Evolutionary conservation across 2,113 vertebrate genomes (phyloP).

Genomic region (Ammodramus savannarum): DNA sequence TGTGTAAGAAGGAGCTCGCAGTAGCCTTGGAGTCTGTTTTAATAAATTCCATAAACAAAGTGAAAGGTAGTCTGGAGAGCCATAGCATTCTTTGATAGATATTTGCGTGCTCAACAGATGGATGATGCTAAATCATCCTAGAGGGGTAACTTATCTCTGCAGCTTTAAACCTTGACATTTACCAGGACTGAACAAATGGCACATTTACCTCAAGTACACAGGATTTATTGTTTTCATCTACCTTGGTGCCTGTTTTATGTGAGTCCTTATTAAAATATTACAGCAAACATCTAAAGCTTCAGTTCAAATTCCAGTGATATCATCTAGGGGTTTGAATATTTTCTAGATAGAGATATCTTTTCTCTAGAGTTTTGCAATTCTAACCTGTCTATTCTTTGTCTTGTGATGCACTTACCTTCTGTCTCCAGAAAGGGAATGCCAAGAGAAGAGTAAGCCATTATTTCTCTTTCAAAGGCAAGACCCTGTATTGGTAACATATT

Average conservation of each 20-base stretch:
- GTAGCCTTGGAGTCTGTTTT: not conserved
- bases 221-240: not conserved
- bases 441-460: not conserved
- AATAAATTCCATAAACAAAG: conserved; percentile 2
- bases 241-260: not conserved
- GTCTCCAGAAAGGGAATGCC: not conserved
- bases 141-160: not conserved
- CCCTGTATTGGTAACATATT: not conserved
- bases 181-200: not conserved
- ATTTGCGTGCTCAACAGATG: not conserved
- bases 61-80: not conserved
- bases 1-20: not conserved
- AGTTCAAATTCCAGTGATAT: not conserved
- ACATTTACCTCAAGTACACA: not conserved
- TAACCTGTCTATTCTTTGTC: not conserved
- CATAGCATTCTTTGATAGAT: not conserved
- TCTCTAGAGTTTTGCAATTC: not conserved
- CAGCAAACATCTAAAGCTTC: not conserved
- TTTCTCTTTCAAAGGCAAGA: not conserved
- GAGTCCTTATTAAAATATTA: conserved; percentile 10
- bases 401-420: not conserved
- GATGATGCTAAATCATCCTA: not conserved
- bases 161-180: conserved; percentile 6
- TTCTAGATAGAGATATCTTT: not conserved
- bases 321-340: not conserved